Evolutionary conservation across 2,113 vertebrate species (phyloP).

Genomic region (Ranitomeya imitator): DNA sequence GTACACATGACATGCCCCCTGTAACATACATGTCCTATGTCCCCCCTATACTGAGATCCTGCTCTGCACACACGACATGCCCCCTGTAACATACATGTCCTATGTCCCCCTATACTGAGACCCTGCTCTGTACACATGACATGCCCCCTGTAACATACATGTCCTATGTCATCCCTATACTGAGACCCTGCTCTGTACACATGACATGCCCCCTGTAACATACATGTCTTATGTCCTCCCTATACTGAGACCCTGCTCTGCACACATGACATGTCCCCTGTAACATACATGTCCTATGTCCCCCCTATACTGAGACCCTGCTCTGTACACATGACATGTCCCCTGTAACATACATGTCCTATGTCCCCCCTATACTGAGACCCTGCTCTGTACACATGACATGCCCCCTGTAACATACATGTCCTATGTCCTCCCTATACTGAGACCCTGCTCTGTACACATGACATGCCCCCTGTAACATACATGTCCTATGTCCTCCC

Average conservation of each 20-base stretch:
- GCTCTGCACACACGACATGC: background rate
- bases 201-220: too few relatives aligned
- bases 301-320: background rate
- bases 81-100: too few relatives aligned
- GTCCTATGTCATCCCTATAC: background rate
- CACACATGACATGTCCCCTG: background rate
- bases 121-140: background rate
- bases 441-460: background rate
- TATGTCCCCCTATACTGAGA: background rate
- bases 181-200: background rate
- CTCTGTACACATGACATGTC: too few relatives aligned
- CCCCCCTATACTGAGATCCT: background rate
- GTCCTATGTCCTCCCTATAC: background rate
- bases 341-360: background rate
- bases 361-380: background rate
- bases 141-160: background rate
- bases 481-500: background rate
- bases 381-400: background rate
- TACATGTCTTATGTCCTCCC: too few relatives aligned
- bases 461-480: background rate
- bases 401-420: background rate
- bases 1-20: background rate
- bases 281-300: background rate
- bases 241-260: constrained; percentile 31
- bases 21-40: too few relatives aligned